phyloP scores from a whole-genome alignment of 2,888 invertebrate species.

The Cephus rjabovi region DNA sequence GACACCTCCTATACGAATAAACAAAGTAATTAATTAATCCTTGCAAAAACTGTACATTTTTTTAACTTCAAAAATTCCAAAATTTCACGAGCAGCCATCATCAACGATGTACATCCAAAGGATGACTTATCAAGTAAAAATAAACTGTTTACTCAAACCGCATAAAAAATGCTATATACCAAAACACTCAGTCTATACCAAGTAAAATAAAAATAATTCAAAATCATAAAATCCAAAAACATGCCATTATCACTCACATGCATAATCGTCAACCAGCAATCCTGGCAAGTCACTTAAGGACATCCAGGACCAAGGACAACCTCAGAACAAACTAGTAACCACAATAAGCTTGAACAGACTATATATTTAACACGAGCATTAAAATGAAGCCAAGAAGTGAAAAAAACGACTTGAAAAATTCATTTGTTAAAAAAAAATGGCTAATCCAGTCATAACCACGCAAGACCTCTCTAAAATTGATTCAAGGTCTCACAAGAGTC shows the following conservation, averaged over 20 bases:
- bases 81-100: not conserved
- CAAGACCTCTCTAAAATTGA: not conserved
- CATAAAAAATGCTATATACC: no score
- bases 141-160: not conserved
- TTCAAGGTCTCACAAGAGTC: not conserved
- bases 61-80: not conserved
- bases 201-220: not conserved
- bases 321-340: not conserved
- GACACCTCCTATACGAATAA: not conserved
- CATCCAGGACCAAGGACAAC: not conserved
- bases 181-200: not conserved
- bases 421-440: not conserved
- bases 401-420: not conserved
- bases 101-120: not conserved
- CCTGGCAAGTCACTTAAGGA: not conserved
- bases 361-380: not conserved
- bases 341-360: not conserved
- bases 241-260: not conserved
- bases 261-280: not conserved
- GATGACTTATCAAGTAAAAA: not conserved
- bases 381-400: not conserved
- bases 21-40: not conserved
- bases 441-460: not conserved
- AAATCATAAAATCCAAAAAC: not conserved
- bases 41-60: not conserved